These are phyloP conservation scores for Ibidorhyncha struthersii DNA, from an alignment of 2,113 vertebrate genomes.

Conservation along the genomic window DNA sequence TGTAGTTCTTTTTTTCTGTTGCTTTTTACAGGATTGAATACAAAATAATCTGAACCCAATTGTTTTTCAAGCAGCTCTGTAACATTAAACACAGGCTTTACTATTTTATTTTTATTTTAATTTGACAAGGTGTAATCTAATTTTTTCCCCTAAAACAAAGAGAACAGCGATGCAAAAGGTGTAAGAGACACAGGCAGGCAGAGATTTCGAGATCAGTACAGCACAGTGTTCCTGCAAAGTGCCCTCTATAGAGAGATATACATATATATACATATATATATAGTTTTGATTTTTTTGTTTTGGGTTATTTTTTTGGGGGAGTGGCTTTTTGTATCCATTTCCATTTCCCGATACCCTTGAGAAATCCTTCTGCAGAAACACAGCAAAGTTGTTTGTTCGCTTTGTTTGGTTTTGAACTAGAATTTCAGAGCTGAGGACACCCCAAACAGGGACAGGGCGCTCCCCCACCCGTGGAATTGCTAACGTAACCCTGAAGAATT, in stretches of 20 bases:
- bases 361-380: constrained; percentile 75
- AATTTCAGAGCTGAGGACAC: constrained; percentile 68
- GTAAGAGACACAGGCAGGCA: constrained; percentile 78
- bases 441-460: constrained; percentile 11
- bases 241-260: constrained; percentile 58
- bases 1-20: neutral
- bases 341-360: constrained; percentile 41
- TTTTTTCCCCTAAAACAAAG: constrained; percentile 66
- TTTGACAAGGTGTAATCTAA: constrained; percentile 84
- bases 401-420: neutral
- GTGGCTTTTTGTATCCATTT: constrained; percentile 42
- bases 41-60: constrained; percentile 16
- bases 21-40: neutral
- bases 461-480: neutral
- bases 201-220: constrained; percentile 71
- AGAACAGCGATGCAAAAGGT: constrained; percentile 74
- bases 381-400: constrained; percentile 33
- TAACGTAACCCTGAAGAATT: neutral
- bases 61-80: neutral
- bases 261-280: constrained; percentile 7
- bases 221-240: constrained; percentile 91
- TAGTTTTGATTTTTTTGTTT: neutral
- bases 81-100: neutral
- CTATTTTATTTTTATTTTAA: neutral
- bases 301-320: neutral